Evolutionary conservation across 2,888 invertebrate genomes (phyloP).

Genomic region (Ochropleura leucogaster): DNA sequence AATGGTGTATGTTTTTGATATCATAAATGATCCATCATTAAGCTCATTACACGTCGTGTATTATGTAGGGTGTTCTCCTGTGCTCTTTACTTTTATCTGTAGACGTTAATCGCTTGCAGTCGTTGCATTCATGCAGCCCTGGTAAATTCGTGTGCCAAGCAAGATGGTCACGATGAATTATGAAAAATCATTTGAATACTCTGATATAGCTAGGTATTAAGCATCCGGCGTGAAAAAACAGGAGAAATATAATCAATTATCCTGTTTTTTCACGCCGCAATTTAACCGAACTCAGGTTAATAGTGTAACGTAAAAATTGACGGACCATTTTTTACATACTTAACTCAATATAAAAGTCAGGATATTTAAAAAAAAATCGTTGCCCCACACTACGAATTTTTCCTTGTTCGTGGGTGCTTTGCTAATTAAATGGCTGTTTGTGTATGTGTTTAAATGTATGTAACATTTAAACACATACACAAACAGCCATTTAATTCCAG

Average conservation of each 20-base stretch:
- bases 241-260: too few species aligned
- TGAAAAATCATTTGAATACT: too few species aligned
- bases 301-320: background rate
- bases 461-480: too few species aligned
- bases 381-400: too few species aligned
- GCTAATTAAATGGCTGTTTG: too few species aligned
- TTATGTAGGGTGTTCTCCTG: constrained; percentile 34
- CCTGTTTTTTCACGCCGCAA: background rate
- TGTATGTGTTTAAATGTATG: too few species aligned
- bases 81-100: constrained; percentile 55
- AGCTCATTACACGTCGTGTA: constrained; percentile 18
- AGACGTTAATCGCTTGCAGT: constrained; percentile 62
- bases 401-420: too few species aligned
- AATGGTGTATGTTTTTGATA: background rate
- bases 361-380: too few species aligned
- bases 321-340: background rate
- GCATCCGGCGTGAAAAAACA: too few species aligned
- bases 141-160: constrained; percentile 52
- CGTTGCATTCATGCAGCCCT: constrained; percentile 55
- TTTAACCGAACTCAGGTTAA: background rate
- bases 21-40: constrained; percentile 26
- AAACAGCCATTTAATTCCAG: too few species aligned
- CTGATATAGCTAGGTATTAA: too few species aligned
- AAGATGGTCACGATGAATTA: constrained; percentile 42
- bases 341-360: background rate